Base-by-base conservation (phyloP, 2,113 vertebrate genomes). In the Hipposideros armiger region DNA sequence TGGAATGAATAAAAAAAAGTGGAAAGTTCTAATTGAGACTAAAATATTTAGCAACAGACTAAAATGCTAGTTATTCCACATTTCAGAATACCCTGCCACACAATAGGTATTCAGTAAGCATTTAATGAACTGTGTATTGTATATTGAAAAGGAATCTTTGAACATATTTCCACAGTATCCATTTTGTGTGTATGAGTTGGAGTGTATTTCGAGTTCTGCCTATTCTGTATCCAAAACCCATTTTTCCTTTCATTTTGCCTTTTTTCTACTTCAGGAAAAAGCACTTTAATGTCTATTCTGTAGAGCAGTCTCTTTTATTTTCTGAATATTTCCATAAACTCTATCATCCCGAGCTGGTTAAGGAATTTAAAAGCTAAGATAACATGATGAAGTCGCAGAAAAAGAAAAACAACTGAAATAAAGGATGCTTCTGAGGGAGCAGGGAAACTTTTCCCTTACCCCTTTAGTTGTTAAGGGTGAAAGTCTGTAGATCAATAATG, bases 211-310 rank as follows among this genome's bases (percentile, higher is more conserved):
- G 45, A 72, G 45, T 81, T 89, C 72, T 92, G 54, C 50, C 82
- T 47, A 6, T 84, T 91, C 36, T 42, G 28, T 47, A 60, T 30
- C 69, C 62, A 47, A 94, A 86, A 74, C 26, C 52, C 32, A 58
- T 40, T 77, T 97, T 69, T 60, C 36, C 80, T 87, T 83, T 77
- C 62, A 70, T 47, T 91, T 89, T 94, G 66, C 17, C 42, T 50
- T 69, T 95, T 94, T 87, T 47, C 30, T 87, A 28, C 36, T 87
- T 90, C 20, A 54, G 70, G 26, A 47, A 58, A 78, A 92, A 90
- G 28, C 40, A 19, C 36, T 67, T 6, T 54, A 74, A 74, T n/a
- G 64, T 89, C 60, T 62, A n/a, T 52, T 91, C 11, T 69, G 58
- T 64, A 64, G 24, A 90, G 64, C 60, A 72, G 24, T 40, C 30